These are phyloP conservation scores for Psylliodes chrysocephalus DNA, from an alignment of 2,888 invertebrate species.

Conservation along the genomic window DNA sequence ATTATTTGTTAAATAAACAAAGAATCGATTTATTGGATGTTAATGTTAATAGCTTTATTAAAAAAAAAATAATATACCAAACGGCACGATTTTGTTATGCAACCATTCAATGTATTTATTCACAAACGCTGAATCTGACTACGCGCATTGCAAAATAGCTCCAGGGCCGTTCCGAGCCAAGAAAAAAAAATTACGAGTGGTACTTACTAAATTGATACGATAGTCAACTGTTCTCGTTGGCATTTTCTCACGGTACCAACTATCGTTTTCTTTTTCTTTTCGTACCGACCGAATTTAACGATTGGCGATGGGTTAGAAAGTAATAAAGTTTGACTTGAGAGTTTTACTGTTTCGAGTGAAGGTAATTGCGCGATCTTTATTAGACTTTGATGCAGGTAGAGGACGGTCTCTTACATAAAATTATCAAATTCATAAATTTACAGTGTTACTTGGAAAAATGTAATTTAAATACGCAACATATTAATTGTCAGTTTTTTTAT, in stretches of 20 bases:
- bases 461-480: too few relatives aligned
- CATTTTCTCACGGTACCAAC: constrained; percentile 50
- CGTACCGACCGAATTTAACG: constrained; percentile 49
- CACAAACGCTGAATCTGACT: constrained; percentile 33
- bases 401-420: constrained; percentile 8
- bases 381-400: constrained; percentile 22
- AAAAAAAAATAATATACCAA: constrained; percentile 17
- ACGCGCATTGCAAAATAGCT: constrained; percentile 45
- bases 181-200: constrained; percentile 40
- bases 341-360: constrained; percentile 38
- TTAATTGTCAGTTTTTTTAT: too few relatives aligned
- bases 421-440: background rate
- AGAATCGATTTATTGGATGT: too few relatives aligned
- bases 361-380: constrained; percentile 37
- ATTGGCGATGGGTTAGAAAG: constrained; percentile 51
- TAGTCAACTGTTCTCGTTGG: constrained; percentile 35
- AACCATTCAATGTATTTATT: constrained; percentile 32
- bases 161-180: constrained; percentile 30
- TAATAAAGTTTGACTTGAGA: constrained; percentile 39
- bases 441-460: background rate
- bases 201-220: constrained; percentile 43
- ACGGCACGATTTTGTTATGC: constrained; percentile 25
- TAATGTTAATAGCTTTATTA: too few relatives aligned
- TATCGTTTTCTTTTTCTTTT: constrained; percentile 40
- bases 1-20: too few relatives aligned